Percentiles rank a stretch among this genome's conserved stretches.
Evolutionary conservation across 2,888 invertebrate species (phyloP).

Genomic region (Temnothorax unifasciatus): DNA sequence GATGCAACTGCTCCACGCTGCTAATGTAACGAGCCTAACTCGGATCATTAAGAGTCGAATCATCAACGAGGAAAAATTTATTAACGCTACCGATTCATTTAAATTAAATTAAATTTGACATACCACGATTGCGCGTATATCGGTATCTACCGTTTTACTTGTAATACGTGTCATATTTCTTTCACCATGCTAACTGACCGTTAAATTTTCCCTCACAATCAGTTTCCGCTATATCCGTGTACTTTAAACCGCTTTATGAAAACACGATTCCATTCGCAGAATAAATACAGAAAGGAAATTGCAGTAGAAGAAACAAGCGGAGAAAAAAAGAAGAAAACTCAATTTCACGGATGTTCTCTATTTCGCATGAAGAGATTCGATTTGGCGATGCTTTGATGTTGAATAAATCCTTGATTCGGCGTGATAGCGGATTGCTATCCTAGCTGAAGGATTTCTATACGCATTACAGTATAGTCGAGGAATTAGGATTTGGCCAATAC

Average conservation of each 20-base stretch:
- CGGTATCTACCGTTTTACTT: not conserved
- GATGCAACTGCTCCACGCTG: slow-evolving; percentile 2
- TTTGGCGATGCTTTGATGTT: slow-evolving; percentile 36
- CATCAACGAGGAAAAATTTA: not conserved
- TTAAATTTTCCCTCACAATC: slow-evolving; percentile 1
- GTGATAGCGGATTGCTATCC: slow-evolving; percentile 18
- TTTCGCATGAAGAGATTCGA: slow-evolving; percentile 48
- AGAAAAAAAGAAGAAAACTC: slow-evolving; percentile 8
- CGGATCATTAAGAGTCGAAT: slow-evolving; percentile 12
- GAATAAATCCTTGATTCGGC: slow-evolving; percentile 18
- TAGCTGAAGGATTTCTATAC: slow-evolving; percentile 3
- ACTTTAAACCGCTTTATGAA: not conserved
- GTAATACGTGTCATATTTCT: not conserved
- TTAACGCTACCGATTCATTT: slow-evolving; percentile 23
- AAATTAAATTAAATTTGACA: slow-evolving; percentile 8
- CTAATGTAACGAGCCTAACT: slow-evolving; percentile 22
- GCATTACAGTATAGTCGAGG: not conserved
- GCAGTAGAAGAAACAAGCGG: not conserved
- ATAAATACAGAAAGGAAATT: slow-evolving; percentile 15
- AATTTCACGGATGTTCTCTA: slow-evolving; percentile 63
- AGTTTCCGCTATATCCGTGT: not conserved
- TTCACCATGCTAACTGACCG: not conserved
- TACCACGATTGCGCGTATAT: not conserved
- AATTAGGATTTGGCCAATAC: slow-evolving; percentile 6
- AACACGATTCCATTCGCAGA: not conserved